Percentiles rank a stretch among this genome's conserved stretches.
phyloP scores from a whole-genome alignment of 1,140 invertebrate species.

The Schlechtendalia chinensis region DNA sequence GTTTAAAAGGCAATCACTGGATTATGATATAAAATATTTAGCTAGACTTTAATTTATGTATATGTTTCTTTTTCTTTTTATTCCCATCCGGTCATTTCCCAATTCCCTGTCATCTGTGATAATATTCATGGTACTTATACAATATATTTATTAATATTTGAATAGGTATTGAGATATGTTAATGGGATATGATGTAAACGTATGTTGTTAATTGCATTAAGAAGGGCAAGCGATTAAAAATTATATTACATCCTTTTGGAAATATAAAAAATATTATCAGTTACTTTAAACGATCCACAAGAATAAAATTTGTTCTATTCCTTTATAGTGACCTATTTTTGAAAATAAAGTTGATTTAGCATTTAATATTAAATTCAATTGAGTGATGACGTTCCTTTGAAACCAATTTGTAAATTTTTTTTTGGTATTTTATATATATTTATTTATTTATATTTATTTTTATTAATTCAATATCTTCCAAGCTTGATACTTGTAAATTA shows the following conservation, averaged over 20 bases:
- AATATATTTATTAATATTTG: conserved; percentile 33
- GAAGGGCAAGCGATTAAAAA: not conserved
- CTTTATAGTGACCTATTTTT: conserved; percentile 25
- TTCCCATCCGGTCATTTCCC: conserved; percentile 30
- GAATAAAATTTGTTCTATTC: conserved; percentile 12
- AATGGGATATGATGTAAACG: conserved; percentile 5
- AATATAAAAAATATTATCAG: not conserved
- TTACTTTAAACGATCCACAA: not conserved
- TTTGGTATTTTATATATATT: conserved; percentile 5
- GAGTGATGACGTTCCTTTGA: conserved; percentile 36
- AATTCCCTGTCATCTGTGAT: conserved; percentile 40
- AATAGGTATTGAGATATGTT: conserved; percentile 29
- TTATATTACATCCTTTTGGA: not conserved
- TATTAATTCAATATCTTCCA: conserved; percentile 28
- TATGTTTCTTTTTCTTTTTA: not conserved
- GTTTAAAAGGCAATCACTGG: conserved; percentile 18
- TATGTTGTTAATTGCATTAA: not conserved
- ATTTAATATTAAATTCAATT: conserved; percentile 37
- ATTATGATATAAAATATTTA: conserved; percentile 34
- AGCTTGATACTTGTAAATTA: conserved; percentile 21
- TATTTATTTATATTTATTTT: conserved; percentile 36
- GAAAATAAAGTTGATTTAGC: conserved; percentile 13
- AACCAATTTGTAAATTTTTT: conserved; percentile 27
- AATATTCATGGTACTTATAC: conserved; percentile 44
- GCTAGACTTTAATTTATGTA: conserved; percentile 24